These are phyloP conservation scores for Malaclemys terrapin DNA, from an alignment of 2,113 vertebrate species.

Conservation along the genomic window DNA sequence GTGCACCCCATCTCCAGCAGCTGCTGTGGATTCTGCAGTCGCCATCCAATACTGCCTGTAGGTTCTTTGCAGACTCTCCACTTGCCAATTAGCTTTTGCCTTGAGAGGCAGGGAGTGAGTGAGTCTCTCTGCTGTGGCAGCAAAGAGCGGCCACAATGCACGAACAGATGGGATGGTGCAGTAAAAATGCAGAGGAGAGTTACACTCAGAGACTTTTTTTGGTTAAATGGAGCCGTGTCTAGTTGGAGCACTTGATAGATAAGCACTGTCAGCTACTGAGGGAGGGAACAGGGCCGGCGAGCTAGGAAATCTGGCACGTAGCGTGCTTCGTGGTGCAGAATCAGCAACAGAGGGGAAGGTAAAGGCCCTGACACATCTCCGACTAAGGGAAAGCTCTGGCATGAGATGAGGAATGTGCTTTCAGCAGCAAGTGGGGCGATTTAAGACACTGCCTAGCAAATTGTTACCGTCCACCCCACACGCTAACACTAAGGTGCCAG, in stretches of 20 bases:
- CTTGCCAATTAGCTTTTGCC: constrained; percentile 74
- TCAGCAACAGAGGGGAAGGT: too few relatives aligned
- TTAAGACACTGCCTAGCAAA: not conserved
- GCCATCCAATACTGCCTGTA: not conserved
- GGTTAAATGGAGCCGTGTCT: constrained; percentile 74
- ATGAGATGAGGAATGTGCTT: not conserved
- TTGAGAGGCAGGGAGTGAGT: constrained; percentile 65
- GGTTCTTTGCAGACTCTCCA: constrained; percentile 50
- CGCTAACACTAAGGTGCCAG: not conserved
- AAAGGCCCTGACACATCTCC: not conserved
- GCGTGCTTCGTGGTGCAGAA: not conserved
- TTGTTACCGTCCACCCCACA: not conserved
- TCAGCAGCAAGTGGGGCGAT: not conserved
- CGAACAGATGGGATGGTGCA: constrained; percentile 73
- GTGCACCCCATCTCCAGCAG: not conserved
- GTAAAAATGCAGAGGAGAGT: constrained; percentile 74
- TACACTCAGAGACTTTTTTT: constrained; percentile 71
- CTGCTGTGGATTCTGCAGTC: not conserved
- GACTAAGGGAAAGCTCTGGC: constrained; percentile 54
- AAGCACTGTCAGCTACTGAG: constrained; percentile 72
- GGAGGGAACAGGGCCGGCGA: constrained; percentile 63
- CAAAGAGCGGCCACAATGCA: constrained; percentile 66
- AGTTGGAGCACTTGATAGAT: constrained; percentile 73
- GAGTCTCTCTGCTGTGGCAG: constrained; percentile 65
- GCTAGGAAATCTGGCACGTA: constrained; percentile 52